Percentiles rank a stretch among this genome's conserved stretches.
Conservation (phyloP, 1,140 invertebrate genomes). For the Palaemon carinicauda region DNA sequence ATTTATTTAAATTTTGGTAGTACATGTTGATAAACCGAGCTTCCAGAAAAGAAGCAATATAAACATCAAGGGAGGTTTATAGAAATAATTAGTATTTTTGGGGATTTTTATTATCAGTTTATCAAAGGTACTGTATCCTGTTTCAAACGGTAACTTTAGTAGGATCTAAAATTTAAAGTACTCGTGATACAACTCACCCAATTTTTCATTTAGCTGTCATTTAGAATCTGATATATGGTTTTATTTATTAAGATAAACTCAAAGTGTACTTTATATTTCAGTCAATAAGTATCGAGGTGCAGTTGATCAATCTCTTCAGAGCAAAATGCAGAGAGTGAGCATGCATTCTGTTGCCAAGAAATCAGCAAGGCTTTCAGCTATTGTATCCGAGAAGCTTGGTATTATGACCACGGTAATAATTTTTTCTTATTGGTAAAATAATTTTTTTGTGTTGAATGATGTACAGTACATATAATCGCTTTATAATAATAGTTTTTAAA, state of each 20-base stretch:
- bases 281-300: conserved; percentile 45
- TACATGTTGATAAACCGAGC: no score
- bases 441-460: not conserved
- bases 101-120: no score
- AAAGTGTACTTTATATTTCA: not conserved
- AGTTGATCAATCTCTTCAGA: conserved; percentile 40
- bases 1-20: no score
- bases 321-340: conserved; percentile 43
- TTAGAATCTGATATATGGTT: not conserved
- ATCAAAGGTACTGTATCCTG: no score
- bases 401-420: conserved; percentile 36
- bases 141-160: no score
- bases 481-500: not conserved
- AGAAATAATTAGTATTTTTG: no score
- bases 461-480: not conserved
- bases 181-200: no score
- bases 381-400: conserved; percentile 38
- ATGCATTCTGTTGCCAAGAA: conserved; percentile 46
- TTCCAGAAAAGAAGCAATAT: no score
- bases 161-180: no score
- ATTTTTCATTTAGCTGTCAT: no score
- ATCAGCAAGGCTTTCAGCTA: conserved; percentile 32
- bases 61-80: no score
- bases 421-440: not conserved
- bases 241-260: not conserved